These are phyloP conservation scores for Ammodytes dubius DNA, from an alignment of 2,113 vertebrate species.

Conservation along the genomic window DNA sequence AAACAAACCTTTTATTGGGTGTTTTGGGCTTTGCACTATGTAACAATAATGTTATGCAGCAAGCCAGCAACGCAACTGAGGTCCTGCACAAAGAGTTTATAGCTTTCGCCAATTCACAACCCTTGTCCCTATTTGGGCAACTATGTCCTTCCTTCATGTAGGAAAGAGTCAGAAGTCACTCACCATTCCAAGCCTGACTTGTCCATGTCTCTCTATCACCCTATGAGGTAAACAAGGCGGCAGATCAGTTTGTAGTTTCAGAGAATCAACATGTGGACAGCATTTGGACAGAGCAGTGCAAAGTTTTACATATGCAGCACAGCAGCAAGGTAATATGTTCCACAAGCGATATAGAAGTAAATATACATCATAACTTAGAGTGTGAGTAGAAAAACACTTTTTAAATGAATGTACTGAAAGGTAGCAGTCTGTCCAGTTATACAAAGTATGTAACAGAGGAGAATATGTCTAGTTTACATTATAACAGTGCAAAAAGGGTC, in stretches of 20 bases:
- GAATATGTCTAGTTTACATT: too few relatives aligned
- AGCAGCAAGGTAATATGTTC: neutral
- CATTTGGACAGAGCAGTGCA: neutral
- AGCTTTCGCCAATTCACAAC: too few relatives aligned
- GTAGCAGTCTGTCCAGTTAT: too few relatives aligned
- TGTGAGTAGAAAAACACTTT: neutral
- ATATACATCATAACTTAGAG: neutral
- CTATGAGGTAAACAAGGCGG: slow-evolving; percentile 78
- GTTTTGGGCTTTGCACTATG: neutral
- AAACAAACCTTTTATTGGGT: neutral
- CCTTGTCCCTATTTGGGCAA: too few relatives aligned
- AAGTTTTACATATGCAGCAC: neutral
- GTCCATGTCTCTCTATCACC: slow-evolving; percentile 91
- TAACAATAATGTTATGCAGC: neutral
- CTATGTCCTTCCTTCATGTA: neutral
- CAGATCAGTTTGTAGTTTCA: neutral
- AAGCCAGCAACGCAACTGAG: too few relatives aligned
- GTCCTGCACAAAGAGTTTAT: too few relatives aligned
- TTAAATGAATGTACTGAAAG: neutral
- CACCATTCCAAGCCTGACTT: slow-evolving; percentile 98
- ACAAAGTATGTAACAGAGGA: too few relatives aligned
- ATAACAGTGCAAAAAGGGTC: too few relatives aligned
- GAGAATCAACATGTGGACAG: neutral
- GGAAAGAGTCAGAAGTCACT: slow-evolving; percentile 48
- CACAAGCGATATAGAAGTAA: neutral